Base-by-base conservation (phyloP, 2,797 vertebrate genomes). In the Odontamblyopus lacepedii region DNA sequence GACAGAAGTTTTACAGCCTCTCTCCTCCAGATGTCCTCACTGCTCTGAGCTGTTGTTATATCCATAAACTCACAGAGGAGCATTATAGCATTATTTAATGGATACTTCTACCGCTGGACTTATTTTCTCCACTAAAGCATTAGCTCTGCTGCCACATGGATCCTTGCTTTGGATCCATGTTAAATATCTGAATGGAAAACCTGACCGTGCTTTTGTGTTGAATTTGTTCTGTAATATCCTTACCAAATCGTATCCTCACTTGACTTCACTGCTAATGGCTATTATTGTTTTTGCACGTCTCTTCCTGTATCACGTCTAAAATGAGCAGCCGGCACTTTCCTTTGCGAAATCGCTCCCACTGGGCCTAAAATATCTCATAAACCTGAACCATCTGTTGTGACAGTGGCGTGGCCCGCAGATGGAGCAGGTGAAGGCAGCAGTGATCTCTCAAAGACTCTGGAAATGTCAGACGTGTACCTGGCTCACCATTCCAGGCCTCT, bases 371-470 rank as follows among this genome's bases (percentile, higher is more conserved):
- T 13, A 12, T 13, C 41, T 11, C 38, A 44, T 50, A 50, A 29
- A 16, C 13, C 41, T 51, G 44, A 72, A 30, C 50, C 50, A 65
- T 19, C 51, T 63, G 50, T 26, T 77, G 67, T 70, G n/a, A 66
- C 19, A 3, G 55, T 30, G 67, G 38, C 50, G 1, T 41, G 69
- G 26, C 72, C 71, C 70, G 66, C 67, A 67, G 67, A 72, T 62
- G 59, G 65, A 16, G 23, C 41, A 56, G 48, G 69, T 56, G 55
- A 29, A 44, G 75, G 30, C 60, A 67, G 71, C 76, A 62, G 68
- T 18, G 67, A 65, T 60, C 69, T 70, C 71, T 78, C 70, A 35
- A 70, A 81, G 75, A 66, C 70, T 64, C 6, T 55, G 32, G 50
- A 66, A 72, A 2, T 72, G 62, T 68, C 60, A n/a, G 51, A 64